These are phyloP conservation scores for Poicephalus meyeri DNA, from an alignment of 2,113 vertebrate species.

Conservation along the genomic window DNA sequence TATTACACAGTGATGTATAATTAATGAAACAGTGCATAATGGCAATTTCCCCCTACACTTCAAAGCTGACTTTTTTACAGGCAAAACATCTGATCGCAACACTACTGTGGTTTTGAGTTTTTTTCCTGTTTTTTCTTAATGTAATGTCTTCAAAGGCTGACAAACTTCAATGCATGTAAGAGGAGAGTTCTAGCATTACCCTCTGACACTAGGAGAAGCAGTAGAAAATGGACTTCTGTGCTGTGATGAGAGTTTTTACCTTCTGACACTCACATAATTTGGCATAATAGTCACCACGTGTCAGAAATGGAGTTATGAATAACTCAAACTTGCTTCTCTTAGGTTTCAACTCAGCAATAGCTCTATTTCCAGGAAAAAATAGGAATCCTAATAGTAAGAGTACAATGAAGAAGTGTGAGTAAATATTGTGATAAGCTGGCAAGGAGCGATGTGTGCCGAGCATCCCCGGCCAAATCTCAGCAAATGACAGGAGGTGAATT, in stretches of 20 bases:
- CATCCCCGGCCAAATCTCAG: not conserved
- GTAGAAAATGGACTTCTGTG: not conserved
- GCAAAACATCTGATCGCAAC: not conserved
- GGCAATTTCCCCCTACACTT: not conserved
- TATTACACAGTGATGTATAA: not conserved
- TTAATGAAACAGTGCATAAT: not conserved
- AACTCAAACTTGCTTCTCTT: not conserved
- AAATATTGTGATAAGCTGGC: not conserved
- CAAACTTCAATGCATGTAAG: not conserved
- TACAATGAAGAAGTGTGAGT: not conserved
- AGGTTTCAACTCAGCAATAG: not conserved
- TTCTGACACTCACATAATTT: not conserved
- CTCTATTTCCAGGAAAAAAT: not conserved
- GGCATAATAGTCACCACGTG: fast-evolving
- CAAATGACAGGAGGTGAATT: not conserved
- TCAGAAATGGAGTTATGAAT: not conserved
- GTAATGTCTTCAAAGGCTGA: not conserved
- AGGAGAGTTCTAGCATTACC: not conserved
- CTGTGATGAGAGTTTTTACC: not conserved
- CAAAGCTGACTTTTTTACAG: not conserved
- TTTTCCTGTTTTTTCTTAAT: not conserved
- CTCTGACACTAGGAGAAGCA: not conserved
- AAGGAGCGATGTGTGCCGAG: not conserved
- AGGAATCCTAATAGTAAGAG: not conserved
- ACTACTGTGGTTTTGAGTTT: fast-evolving